These are phyloP conservation scores for Thripadectes ignobilis DNA, from an alignment of 2,797 vertebrate species.

Conservation along the genomic window DNA sequence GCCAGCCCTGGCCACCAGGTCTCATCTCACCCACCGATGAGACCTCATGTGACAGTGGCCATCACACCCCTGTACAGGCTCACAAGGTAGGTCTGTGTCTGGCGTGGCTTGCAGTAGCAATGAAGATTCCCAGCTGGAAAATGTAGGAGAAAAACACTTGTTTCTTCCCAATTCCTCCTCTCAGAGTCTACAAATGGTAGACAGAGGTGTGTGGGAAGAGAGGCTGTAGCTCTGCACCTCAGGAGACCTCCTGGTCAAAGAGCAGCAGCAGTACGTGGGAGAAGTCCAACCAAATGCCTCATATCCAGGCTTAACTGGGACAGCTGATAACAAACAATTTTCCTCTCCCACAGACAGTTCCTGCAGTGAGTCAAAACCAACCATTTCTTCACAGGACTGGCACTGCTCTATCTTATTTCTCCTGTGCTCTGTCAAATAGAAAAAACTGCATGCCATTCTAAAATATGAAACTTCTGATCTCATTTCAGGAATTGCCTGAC, in stretches of 20 bases:
- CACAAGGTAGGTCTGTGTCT: background rate
- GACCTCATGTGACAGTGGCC: background rate
- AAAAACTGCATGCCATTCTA: background rate
- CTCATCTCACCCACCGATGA: fast-evolving
- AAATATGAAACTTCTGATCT: background rate
- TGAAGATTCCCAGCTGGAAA: background rate
- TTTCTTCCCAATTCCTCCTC: background rate
- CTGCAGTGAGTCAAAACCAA: background rate
- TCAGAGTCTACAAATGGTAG: fast-evolving
- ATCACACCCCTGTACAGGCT: fast-evolving
- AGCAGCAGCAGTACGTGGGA: background rate
- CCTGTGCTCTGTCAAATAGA: background rate
- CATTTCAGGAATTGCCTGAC: background rate
- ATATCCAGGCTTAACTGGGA: background rate
- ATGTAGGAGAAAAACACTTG: background rate
- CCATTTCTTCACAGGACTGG: background rate
- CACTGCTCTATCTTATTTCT: background rate
- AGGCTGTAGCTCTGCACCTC: background rate
- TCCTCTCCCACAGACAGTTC: background rate
- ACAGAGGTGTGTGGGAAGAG: background rate
- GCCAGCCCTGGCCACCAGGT: background rate
- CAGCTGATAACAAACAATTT: background rate
- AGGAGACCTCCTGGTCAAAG: background rate
- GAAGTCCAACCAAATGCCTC: background rate
- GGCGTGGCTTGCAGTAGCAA: background rate